Conservation (phyloP, 2,113 vertebrate species). For the Opisthocomus hoazin region DNA sequence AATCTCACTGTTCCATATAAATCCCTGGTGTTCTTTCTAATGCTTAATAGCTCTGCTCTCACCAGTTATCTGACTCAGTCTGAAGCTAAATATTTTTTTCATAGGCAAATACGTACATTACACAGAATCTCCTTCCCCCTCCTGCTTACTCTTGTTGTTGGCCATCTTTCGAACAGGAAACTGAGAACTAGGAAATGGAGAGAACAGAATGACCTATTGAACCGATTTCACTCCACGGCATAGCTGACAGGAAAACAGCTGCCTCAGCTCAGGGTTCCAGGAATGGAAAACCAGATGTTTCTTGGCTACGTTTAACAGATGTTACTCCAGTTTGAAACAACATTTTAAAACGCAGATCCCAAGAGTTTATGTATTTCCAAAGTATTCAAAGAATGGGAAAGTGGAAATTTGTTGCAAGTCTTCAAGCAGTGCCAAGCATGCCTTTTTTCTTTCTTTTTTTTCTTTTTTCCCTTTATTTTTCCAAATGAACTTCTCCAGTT, state of each 20-base stretch:
- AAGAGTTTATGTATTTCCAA: background rate
- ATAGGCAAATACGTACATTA: background rate
- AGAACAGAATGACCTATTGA: conserved; percentile 35
- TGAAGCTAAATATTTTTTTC: background rate
- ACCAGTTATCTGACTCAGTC: background rate
- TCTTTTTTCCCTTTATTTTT: background rate
- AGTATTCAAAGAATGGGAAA: conserved; percentile 36
- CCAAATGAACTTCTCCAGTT: background rate
- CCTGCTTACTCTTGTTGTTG: background rate
- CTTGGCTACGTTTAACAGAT: conserved; percentile 26
- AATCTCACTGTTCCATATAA: background rate
- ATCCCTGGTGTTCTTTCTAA: background rate
- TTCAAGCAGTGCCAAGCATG: background rate
- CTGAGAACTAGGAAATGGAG: background rate
- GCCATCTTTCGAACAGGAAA: conserved; percentile 9
- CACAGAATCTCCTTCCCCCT: background rate
- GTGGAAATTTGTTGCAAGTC: conserved; percentile 18
- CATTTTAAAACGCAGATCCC: conserved; percentile 30
- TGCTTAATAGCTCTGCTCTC: background rate
- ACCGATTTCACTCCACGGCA: background rate
- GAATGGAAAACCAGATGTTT: conserved; percentile 50
- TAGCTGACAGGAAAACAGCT: conserved; percentile 10
- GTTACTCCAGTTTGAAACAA: conserved; percentile 31
- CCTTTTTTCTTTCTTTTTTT: background rate
- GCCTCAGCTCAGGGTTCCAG: background rate